Evolutionary conservation across 2,888 invertebrate genomes (phyloP), one percentile per base, ranked within the genome.

Genomic region (Deroplatys truncata): DNA sequence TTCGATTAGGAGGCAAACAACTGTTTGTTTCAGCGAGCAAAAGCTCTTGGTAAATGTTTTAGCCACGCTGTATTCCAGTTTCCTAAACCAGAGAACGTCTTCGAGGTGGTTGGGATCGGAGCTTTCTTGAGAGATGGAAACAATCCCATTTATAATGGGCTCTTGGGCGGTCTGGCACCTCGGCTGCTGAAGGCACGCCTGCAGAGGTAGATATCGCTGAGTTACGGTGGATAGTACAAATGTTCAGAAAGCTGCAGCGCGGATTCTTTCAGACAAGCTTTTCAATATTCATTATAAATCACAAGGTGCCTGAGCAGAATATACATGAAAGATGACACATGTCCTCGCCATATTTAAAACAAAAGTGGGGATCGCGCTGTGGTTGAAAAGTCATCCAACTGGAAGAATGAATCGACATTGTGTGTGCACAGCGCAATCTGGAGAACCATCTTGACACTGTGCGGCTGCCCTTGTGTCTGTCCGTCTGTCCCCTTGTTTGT

Each of bases 391-490:
- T 25, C 56, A 72, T 72, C 56, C 56, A 20, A 72, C 56, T 72
- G 56, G 56, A 72, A 72, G 56, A 72, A 72, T 72, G 56, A 72
- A 72, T 72, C 56, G 56, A 72, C 56, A 72, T 72, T 72, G 56
- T 72, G 56, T 72, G 56, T 72, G 56, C 56, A 72, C 56, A 72
- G 56, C 56, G 56, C 56, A 86, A 86, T 86, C 86, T 86, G 29
- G 82, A 82, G 56, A 72, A 72, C 56, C 56, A 86, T 86, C 86
- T 86, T 86, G 86, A 86, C 86, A 86, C 86, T 29, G 86, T 72
- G 56, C 86, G 86, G 86, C 86, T 25, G 31, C 25, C 85, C 86
- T 86, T 86, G 86, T 86, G 82, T 72, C 86, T 28, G 86, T 86
- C 56, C 56, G n/a, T 72, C 56, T 72, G 56, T 72, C 56, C 56